phyloP scores from a whole-genome alignment of 2,797 vertebrate genomes.

The Hemitrygon akajei region DNA sequence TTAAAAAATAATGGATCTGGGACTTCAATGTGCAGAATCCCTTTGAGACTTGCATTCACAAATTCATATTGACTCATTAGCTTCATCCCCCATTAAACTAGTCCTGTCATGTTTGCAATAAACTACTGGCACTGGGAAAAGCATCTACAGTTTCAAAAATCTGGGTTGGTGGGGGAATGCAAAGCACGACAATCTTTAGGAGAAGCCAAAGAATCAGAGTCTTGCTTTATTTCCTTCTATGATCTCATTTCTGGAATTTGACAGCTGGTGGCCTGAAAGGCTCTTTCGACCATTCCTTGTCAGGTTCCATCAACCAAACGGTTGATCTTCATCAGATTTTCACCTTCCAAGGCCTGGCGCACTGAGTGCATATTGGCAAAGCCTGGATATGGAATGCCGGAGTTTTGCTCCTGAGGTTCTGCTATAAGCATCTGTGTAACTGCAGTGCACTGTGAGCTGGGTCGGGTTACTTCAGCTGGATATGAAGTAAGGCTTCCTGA shows the following conservation, averaged over 20 bases:
- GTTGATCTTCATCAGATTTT: neutral
- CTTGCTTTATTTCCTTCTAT: neutral
- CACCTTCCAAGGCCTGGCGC: neutral
- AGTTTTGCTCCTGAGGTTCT: neutral
- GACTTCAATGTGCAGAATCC: neutral
- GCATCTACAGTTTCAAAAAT: neutral
- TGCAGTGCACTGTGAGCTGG: neutral
- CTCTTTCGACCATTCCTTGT: neutral
- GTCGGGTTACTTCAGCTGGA: neutral
- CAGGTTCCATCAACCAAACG: neutral
- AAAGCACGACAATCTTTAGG: neutral
- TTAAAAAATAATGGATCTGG: constrained; percentile 12
- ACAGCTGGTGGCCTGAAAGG: neutral
- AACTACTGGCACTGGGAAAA: neutral
- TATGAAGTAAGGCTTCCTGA: neutral
- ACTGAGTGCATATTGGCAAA: neutral
- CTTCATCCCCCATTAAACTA: neutral
- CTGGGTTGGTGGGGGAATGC: neutral
- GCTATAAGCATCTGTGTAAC: neutral
- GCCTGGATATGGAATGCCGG: neutral
- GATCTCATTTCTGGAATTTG: neutral
- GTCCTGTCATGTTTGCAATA: neutral
- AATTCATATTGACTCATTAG: neutral
- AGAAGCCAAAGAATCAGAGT: neutral
- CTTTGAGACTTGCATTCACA: neutral